These are phyloP conservation scores for Mugil cephalus DNA, from an alignment of 2,113 vertebrate genomes.

Conservation along the genomic window DNA sequence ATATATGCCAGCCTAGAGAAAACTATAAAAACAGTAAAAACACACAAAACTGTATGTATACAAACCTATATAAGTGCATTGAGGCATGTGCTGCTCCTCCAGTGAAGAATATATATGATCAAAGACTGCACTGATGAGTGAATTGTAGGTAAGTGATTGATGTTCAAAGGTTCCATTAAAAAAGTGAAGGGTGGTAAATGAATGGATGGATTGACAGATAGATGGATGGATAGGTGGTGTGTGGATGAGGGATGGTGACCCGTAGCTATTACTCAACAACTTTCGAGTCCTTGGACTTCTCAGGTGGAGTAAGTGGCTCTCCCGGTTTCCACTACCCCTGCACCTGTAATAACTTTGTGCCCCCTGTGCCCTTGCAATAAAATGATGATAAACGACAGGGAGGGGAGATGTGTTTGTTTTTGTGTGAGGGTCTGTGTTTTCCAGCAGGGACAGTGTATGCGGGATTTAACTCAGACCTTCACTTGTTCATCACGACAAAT, in stretches of 20 bases:
- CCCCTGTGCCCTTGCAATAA: conserved; percentile 70
- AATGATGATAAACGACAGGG: conserved; percentile 74
- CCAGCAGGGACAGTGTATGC: background rate
- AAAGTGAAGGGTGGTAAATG: conserved; percentile 2
- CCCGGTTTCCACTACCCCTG: conserved; percentile 47
- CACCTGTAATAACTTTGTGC: conserved; percentile 67
- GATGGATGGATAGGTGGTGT: conserved; percentile 49
- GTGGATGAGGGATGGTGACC: conserved; percentile 56
- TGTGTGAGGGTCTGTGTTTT: conserved; percentile 10
- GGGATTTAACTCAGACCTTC: background rate
- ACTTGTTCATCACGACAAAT: background rate
- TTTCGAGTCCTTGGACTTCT: conserved; percentile 55
- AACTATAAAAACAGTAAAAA: too few species aligned
- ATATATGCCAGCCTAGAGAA: too few species aligned
- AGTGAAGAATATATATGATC: background rate
- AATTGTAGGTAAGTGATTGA: conserved; percentile 26
- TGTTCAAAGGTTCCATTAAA: conserved; percentile 21
- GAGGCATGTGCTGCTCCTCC: background rate
- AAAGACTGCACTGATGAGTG: background rate
- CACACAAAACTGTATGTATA: too few species aligned
- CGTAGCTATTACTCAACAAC: conserved; percentile 66
- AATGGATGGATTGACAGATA: conserved; percentile 38
- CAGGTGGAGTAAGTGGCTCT: conserved; percentile 59
- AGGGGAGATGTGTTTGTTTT: conserved; percentile 35
- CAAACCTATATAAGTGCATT: too few species aligned